Base-by-base conservation (phyloP, 2,113 vertebrate species). In the Echinops telfairi region DNA sequence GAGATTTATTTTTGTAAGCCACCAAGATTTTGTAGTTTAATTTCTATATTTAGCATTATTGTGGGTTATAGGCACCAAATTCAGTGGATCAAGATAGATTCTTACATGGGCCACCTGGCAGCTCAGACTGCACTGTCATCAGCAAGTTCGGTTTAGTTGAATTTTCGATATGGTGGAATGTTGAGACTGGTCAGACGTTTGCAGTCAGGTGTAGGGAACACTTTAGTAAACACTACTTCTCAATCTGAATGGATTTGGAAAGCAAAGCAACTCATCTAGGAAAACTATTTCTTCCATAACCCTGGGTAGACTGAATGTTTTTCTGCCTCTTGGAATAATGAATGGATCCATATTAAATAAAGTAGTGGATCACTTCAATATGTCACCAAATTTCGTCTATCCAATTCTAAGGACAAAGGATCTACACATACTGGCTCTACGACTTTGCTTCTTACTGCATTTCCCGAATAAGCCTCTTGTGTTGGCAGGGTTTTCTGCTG, bases 401-500 rank as follows among this genome's bases (percentile, higher is more conserved):
- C 8, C 89, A 38, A 62, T 89, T 93, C 17, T 66, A 88, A 96
- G 83, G 64, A 88, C 43, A 83, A 73, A 38, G 75, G 73, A 89
- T 88, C 31, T 83, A n/a, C 1, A 7, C 25, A 68, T n/a, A 77
- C 62, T 88, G 92, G 76, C 75, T 84, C 25, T 75, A 75, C 23
- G 75, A 87, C 75, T 89, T 96, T 87, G 80, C 68, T 91, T 27
- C 87, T 95, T 86, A 89, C 90, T 79, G 70, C 73, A 88, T 64
- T 95, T 95, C 86, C 91, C 70, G 86, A 95, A 91, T 85, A 94
- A 88, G 58, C 82, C 80, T 58, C 82, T 83, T 84, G 19, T 83
- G 12, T 80, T 96, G 94, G 92, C 94, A 90, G 90, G 29, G 33
- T 64, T 96, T 94, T 87, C 64, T 97, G 93, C 78, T 91, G 91